Base-by-base conservation (phyloP, 2,888 invertebrate species). In the Nomada ruficornis region DNA sequence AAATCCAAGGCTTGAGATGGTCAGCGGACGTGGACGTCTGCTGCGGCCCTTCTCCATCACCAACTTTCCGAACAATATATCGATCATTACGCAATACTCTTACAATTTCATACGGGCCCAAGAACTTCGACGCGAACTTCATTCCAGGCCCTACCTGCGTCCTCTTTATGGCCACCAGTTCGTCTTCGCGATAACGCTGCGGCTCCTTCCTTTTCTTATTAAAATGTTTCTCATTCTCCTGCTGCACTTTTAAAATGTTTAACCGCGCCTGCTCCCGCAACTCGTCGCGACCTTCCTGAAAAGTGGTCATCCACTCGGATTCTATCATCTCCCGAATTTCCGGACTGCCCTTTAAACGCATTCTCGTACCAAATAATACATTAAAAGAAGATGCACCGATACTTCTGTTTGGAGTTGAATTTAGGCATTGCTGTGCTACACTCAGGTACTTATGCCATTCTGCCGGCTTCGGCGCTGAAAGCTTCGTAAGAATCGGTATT, bases 161-260 rank as follows among this genome's bases (percentile, higher is more conserved):
- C 7, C 67, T 36, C 20, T 36, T 68, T 0, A 68, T 20, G 13
- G 36, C 67, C 20, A 68, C 67, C 20, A 68, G 9, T 7, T 68
- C 55, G 42, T 20, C 42, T n/a, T 57, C 36, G 42, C 68, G n/a
- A 18, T 64, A 47, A 13, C 7, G 18, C 5, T 18, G 1, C 64
- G 47, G 18, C 7, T 18, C n/a, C 18, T 18, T 18, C 7, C 54
- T 18, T 54, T 18, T 13, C 54, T 4, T 13, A 54, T n/a, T 54
- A 54, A 18, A 54, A 1, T 15, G 5, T 18, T 15, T 18, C 15
- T 3, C 7, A 54, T 54, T 54, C 54, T 54, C 54, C n/a, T 54
- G 5, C n/a, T 54, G 54, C 0, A 54, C 18, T 7, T 10, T 44
- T 13, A 13, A 11, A 44, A 10, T 44, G 13, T 44, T 29, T 29